phyloP scores from a whole-genome alignment of 2,797 vertebrate genomes.

The Amblyraja radiata region DNA sequence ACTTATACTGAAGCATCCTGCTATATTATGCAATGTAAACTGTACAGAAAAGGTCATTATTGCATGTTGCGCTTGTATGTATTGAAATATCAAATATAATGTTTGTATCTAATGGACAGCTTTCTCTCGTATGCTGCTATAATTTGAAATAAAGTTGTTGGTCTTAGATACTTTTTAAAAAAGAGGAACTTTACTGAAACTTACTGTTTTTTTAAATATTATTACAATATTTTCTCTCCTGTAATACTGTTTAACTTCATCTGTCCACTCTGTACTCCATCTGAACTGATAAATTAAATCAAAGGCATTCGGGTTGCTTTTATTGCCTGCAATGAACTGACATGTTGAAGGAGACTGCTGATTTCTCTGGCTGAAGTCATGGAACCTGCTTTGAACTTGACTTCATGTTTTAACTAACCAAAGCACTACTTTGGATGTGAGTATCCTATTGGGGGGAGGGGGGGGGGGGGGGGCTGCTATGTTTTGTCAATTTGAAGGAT shows the following conservation, averaged over 20 bases:
- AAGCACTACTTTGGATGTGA: background rate
- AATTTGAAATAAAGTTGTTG: slow-evolving; percentile 35
- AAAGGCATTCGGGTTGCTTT: background rate
- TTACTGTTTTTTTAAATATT: background rate
- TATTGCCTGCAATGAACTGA: background rate
- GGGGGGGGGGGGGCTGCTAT: background rate
- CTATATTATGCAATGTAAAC: slow-evolving; percentile 46
- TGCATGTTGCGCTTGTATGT: slow-evolving; percentile 46
- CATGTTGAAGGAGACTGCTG: background rate
- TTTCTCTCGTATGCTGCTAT: slow-evolving; percentile 26
- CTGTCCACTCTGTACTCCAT: background rate
- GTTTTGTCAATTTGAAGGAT: background rate
- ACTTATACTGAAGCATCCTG: slow-evolving; percentile 48
- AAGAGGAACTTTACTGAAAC: background rate
- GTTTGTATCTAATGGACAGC: slow-evolving; percentile 42
- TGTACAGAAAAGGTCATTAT: slow-evolving; percentile 51
- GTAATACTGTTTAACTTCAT: background rate
- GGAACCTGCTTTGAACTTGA: background rate
- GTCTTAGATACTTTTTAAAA: slow-evolving; percentile 21
- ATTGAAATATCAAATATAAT: slow-evolving; percentile 48
- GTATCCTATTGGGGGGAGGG: background rate
- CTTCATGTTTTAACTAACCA: background rate
- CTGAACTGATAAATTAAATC: background rate
- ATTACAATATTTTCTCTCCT: background rate
- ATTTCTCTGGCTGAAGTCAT: too few relatives aligned